Evolutionary conservation across 2,113 vertebrate genomes (phyloP).

Genomic region (Centropus bengalensis): DNA sequence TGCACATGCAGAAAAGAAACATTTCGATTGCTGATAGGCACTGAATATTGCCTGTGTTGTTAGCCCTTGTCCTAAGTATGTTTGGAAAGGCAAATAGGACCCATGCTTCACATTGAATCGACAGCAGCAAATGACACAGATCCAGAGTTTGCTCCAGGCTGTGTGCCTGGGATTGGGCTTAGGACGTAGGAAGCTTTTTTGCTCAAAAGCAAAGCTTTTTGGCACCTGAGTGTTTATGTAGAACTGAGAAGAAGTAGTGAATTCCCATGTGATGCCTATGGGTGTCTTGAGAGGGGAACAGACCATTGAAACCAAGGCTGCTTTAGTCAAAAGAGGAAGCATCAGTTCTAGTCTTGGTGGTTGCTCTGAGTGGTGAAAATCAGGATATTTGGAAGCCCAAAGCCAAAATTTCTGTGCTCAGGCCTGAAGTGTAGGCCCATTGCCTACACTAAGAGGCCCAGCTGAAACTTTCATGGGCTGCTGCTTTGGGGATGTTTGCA

Average conservation of each 20-base stretch:
- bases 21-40: slow-evolving; percentile 56
- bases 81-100: neutral
- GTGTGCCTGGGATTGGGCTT: neutral
- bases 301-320: neutral
- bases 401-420: neutral
- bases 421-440: neutral
- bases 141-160: neutral
- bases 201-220: slow-evolving; percentile 20
- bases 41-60: slow-evolving; percentile 39
- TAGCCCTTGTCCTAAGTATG: slow-evolving; percentile 55
- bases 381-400: neutral
- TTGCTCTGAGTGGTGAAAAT: neutral
- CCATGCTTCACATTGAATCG: slow-evolving; percentile 10
- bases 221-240: neutral
- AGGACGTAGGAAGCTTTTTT: neutral
- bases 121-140: slow-evolving; percentile 40
- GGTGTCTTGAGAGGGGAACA: neutral
- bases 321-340: neutral
- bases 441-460: neutral
- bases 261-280: neutral
- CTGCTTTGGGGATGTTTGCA: neutral
- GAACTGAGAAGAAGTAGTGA: neutral
- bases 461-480: neutral
- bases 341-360: neutral
- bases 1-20: slow-evolving; percentile 64